Evolutionary conservation across 2,113 vertebrate genomes (phyloP).

Genomic region (Polyodon spathula): DNA sequence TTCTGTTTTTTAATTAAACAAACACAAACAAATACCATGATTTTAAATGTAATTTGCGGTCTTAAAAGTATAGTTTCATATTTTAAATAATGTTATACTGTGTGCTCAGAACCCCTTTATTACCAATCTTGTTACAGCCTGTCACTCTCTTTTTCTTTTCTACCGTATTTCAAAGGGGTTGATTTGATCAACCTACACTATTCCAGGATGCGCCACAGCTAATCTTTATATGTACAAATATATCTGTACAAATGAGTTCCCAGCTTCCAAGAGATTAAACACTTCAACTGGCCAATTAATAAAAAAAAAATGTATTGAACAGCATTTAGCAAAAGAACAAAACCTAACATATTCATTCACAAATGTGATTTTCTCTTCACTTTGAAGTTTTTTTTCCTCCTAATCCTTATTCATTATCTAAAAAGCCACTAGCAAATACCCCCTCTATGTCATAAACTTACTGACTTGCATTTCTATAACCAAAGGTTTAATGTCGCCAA

Average conservation of each 20-base stretch:
- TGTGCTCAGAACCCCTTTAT: too few relatives aligned
- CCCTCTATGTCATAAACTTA: constrained; percentile 14
- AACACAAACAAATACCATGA: too few relatives aligned
- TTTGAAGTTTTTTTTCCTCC: constrained; percentile 17
- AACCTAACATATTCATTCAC: constrained; percentile 21
- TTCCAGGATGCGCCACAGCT: too few relatives aligned
- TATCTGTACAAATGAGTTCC: constrained; percentile 19
- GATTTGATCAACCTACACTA: too few relatives aligned
- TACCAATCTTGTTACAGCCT: too few relatives aligned
- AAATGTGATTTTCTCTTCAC: constrained; percentile 18
- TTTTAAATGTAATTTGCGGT: too few relatives aligned
- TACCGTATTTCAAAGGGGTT: too few relatives aligned
- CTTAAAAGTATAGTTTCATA: too few relatives aligned
- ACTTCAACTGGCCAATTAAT: constrained; percentile 34
- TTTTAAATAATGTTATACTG: too few relatives aligned
- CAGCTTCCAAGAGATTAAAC: constrained; percentile 31
- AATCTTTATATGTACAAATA: constrained; percentile 23
- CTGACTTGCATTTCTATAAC: constrained; percentile 10
- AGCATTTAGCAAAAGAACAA: constrained; percentile 8
- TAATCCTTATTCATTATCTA: constrained; percentile 20
- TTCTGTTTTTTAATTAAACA: too few relatives aligned
- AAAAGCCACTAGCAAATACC: not conserved
- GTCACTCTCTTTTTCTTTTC: too few relatives aligned
- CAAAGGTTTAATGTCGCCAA: constrained; percentile 2
- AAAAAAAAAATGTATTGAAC: constrained; percentile 20